These are phyloP conservation scores for Phengaris arion DNA, from an alignment of 2,888 invertebrate species.

Conservation along the genomic window DNA sequence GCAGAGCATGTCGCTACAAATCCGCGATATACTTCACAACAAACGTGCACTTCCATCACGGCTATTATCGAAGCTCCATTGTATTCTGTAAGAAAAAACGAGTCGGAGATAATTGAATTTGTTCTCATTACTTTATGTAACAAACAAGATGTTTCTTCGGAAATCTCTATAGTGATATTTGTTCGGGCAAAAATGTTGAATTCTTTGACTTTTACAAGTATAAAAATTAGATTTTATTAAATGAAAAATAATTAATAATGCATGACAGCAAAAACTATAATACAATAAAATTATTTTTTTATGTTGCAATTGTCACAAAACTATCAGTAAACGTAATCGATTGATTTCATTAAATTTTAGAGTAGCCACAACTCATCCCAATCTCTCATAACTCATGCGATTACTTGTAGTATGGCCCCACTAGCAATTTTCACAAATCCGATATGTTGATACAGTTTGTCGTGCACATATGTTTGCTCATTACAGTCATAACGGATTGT, in stretches of 20 bases:
- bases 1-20: conserved; percentile 68
- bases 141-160: conserved; percentile 57
- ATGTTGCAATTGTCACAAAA: too few relatives aligned
- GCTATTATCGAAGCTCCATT: conserved; percentile 58
- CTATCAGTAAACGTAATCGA: too few relatives aligned
- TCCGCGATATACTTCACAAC: conserved; percentile 69
- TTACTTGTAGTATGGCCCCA: too few relatives aligned
- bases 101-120: conserved; percentile 71
- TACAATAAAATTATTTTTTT: too few relatives aligned
- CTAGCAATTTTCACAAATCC: neutral
- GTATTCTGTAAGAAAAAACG: conserved; percentile 55
- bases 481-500: conserved; percentile 45
- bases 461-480: conserved; percentile 24
- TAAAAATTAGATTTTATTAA: too few relatives aligned
- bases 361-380: too few relatives aligned
- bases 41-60: conserved; percentile 72
- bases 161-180: conserved; percentile 40
- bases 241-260: too few relatives aligned
- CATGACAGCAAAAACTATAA: too few relatives aligned
- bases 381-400: too few relatives aligned
- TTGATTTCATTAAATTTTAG: too few relatives aligned
- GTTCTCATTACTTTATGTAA: conserved; percentile 70
- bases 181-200: neutral
- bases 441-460: neutral
- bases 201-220: neutral